phyloP scores from a whole-genome alignment of 2,888 invertebrate genomes.

The Phorcus lineatus region DNA sequence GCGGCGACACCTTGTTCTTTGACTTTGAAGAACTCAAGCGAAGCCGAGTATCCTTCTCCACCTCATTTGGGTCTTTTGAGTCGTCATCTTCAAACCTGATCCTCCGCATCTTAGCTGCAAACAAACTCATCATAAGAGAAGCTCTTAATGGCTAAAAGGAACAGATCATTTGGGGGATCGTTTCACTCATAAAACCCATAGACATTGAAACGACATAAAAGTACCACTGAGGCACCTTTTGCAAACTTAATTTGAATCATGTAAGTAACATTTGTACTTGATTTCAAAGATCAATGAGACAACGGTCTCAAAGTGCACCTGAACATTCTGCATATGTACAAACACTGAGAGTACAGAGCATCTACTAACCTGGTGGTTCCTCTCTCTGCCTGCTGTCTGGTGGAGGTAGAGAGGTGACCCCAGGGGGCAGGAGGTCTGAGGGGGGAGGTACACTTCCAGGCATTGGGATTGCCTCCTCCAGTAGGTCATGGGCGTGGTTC shows the following conservation, averaged over 20 bases:
- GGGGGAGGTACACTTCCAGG: background rate
- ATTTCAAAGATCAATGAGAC: no score
- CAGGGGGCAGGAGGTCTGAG: background rate
- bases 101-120: slow-evolving; percentile 64
- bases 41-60: slow-evolving; percentile 67
- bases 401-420: background rate
- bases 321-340: no score
- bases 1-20: slow-evolving; percentile 76
- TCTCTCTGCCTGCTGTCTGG: background rate
- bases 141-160: background rate
- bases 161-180: background rate
- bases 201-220: no score
- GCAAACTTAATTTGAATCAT: no score
- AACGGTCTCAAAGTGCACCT: no score
- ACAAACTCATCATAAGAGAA: slow-evolving; percentile 22
- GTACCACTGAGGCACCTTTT: no score
- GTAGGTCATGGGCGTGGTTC: slow-evolving; percentile 50
- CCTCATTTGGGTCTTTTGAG: slow-evolving; percentile 76
- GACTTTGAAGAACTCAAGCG: slow-evolving; percentile 27
- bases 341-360: no score
- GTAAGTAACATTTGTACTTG: no score
- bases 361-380: slow-evolving; percentile 35
- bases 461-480: slow-evolving; percentile 30
- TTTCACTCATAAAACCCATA: no score
- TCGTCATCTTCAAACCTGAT: slow-evolving; percentile 82